phyloP scores from a whole-genome alignment of 1,140 invertebrate species.

The Nephila pilipes region DNA sequence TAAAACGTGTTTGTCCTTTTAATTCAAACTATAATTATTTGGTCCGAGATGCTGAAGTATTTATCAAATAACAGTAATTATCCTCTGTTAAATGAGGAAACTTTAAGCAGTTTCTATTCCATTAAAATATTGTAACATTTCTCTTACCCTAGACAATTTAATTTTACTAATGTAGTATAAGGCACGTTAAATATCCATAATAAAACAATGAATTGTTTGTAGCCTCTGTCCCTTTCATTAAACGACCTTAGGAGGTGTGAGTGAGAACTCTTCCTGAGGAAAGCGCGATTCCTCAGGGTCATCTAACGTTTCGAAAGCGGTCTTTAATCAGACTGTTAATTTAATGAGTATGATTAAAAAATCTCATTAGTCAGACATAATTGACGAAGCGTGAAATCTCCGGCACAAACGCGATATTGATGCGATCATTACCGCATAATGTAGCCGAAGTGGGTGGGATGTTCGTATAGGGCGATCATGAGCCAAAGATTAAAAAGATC shows the following conservation, averaged over 20 bases:
- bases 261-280: background rate
- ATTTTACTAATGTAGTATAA: background rate
- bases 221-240: background rate
- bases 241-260: background rate
- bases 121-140: background rate
- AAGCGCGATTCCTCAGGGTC: constrained; percentile 16
- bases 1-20: no score
- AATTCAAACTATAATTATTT: no score
- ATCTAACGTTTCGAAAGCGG: background rate
- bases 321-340: constrained; percentile 54
- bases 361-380: constrained; percentile 64
- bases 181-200: background rate
- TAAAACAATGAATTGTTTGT: background rate
- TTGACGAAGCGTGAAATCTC: constrained; percentile 71
- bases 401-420: background rate
- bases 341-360: constrained; percentile 70
- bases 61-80: no score
- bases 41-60: no score
- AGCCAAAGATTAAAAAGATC: constrained; percentile 61
- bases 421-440: constrained; percentile 52
- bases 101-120: background rate
- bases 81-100: background rate
- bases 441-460: constrained; percentile 52
- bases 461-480: constrained; percentile 50
- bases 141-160: background rate